Evolutionary conservation across 2,888 invertebrate species (phyloP).

Genomic region (Ditula angustiorana): DNA sequence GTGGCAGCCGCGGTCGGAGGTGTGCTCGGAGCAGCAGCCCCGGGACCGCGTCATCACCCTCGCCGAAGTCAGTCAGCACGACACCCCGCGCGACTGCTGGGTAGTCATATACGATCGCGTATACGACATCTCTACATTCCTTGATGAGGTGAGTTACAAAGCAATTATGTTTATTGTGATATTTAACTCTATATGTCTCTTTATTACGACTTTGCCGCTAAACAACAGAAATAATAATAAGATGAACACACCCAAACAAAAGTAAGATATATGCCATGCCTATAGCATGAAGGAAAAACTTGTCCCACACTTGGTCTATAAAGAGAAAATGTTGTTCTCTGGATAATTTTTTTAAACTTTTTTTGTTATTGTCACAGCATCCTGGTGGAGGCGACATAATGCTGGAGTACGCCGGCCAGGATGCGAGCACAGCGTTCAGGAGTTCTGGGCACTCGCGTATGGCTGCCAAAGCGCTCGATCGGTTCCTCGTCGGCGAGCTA

Average conservation of each 20-base stretch:
- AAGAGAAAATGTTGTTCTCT: not conserved
- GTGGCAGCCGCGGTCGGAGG: slow-evolving; percentile 58
- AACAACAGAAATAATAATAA: not conserved
- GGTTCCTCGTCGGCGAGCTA: slow-evolving; percentile 91
- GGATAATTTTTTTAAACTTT: slow-evolving; percentile 21
- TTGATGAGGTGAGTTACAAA: slow-evolving; percentile 85
- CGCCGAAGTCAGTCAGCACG: slow-evolving; percentile 91
- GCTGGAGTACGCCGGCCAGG: slow-evolving; percentile 93
- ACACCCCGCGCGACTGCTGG: slow-evolving; percentile 91
- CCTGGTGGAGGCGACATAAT: slow-evolving; percentile 94
- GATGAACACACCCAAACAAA: not conserved
- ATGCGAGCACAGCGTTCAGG: slow-evolving; percentile 93
- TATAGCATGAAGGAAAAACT: not conserved
- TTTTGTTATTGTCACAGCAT: slow-evolving; percentile 84
- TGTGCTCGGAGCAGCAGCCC: slow-evolving; percentile 67
- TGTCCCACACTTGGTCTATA: not conserved
- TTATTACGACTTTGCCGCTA: not conserved
- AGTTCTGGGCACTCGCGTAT: slow-evolving; percentile 91
- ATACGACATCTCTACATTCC: slow-evolving; percentile 92
- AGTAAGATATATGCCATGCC: not conserved
- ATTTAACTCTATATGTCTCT: not conserved
- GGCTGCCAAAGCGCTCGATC: slow-evolving; percentile 87
- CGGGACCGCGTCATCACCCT: slow-evolving; percentile 85
- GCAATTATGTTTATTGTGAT: not conserved
- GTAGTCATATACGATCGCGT: slow-evolving; percentile 94